A percentile compares a stretch with the other conserved stretches of the same genome.
These are phyloP conservation scores for Branchipolynoe longqiensis DNA, from an alignment of 2,888 invertebrate species.

Conservation along the genomic window DNA sequence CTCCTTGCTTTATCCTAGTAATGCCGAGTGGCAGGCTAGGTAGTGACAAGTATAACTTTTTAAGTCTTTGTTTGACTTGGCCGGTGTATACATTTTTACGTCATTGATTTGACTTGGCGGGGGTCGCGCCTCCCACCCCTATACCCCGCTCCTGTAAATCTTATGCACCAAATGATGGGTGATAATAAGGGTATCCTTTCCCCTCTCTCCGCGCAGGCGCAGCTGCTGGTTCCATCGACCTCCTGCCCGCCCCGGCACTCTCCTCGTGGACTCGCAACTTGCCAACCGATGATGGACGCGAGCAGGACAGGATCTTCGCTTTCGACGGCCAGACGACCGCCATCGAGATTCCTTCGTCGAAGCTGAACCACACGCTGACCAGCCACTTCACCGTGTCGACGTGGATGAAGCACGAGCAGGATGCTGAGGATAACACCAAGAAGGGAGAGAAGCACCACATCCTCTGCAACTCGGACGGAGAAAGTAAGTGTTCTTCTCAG, in stretches of 20 bases:
- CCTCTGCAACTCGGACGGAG: conserved; percentile 97
- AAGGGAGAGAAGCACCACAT: conserved; percentile 93
- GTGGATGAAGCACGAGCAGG: conserved; percentile 95
- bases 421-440: conserved; percentile 80
- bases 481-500: too few species aligned
- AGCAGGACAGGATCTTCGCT: conserved; percentile 95
- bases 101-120: too few species aligned
- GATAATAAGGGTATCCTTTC: too few species aligned
- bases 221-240: conserved; percentile 90
- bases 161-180: background rate
- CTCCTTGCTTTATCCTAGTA: too few species aligned
- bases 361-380: conserved; percentile 88
- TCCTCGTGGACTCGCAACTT: conserved; percentile 90
- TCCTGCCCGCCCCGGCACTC: conserved; percentile 91
- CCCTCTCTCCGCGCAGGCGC: conserved; percentile 84
- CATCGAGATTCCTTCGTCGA: conserved; percentile 83
- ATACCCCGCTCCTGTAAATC: too few species aligned
- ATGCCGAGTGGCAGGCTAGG: too few species aligned
- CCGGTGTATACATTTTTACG: too few species aligned
- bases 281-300: conserved; percentile 90
- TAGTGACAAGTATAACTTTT: too few species aligned
- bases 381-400: conserved; percentile 94
- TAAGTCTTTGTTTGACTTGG: too few species aligned
- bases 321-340: conserved; percentile 96
- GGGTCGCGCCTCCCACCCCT: too few species aligned